Conservation (phyloP, 2,113 vertebrate species). For the Aleadryas rufinucha region DNA sequence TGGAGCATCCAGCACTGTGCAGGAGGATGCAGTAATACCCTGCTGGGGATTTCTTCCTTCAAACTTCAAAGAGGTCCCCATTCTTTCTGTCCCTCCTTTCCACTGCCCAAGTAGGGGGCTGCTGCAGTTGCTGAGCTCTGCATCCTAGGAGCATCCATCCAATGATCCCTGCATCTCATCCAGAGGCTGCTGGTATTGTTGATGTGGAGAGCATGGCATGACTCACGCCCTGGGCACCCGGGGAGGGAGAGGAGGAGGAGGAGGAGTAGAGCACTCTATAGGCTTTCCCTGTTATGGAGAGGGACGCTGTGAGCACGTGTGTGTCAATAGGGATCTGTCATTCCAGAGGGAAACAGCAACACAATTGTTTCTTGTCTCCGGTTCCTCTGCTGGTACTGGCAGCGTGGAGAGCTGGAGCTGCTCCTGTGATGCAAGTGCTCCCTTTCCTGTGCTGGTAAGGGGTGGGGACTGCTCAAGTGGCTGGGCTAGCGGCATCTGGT, state of each 20-base stretch:
- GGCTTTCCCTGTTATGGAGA: not conserved
- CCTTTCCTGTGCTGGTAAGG: not conserved
- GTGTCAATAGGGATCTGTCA: not conserved
- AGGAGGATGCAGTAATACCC: not conserved
- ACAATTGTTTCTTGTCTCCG: not conserved
- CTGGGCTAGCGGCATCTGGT: not conserved
- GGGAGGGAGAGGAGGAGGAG: not conserved
- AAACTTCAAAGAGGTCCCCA: not conserved
- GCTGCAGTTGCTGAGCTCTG: not conserved
- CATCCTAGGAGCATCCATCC: not conserved
- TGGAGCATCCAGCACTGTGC: not conserved
- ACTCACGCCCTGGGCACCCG: fast-evolving
- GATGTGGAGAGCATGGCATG: not conserved
- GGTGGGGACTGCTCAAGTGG: fast-evolving
- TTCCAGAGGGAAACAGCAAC: not conserved
- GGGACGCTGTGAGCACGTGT: not conserved
- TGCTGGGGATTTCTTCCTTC: not conserved
- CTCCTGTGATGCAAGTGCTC: not conserved
- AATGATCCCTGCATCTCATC: not conserved
- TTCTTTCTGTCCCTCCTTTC: not conserved
- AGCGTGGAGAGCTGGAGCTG: not conserved
- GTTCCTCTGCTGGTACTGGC: not conserved
- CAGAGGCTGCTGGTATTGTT: not conserved
- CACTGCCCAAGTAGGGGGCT: not conserved
- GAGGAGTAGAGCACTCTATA: not conserved